Evolutionary conservation across 1,140 invertebrate species (phyloP), one percentile per base, ranked within the genome.

Genomic region (Ooceraea biroi): DNA sequence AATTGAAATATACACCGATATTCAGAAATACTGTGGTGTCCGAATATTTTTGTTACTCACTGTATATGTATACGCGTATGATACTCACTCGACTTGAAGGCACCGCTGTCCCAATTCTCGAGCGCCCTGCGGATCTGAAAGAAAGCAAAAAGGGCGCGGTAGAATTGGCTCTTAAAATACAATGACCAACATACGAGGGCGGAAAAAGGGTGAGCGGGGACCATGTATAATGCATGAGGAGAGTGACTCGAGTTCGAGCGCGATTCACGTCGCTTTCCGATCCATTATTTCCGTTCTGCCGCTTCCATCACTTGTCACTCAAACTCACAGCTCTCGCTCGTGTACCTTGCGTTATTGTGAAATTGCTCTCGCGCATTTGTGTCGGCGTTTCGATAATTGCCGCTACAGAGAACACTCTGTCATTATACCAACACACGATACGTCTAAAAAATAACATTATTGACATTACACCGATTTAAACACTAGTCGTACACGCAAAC

Each of bases 51-150:
- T n/a, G n/a, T n/a, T n/a, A n/a, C n/a, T n/a, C n/a, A n/a, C n/a
- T n/a, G n/a, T 55, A 25, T 71, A 63, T 41, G 12, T 19, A 50
- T 57, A 27, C 46, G 41, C 22, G 30, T 63, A 27, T 44, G 27
- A 66, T 88, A 92, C 93, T 94, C 78, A 94, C 93, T 88, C 27
- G 90, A 57, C 74, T 93, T 93, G 82, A 94, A 94, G 55, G 83
- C 90, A 82, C 87, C 88, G 69, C 83, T 84, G 77, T 93, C 89
- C 93, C 93, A 94, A 88, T 92, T 93, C 55, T 93, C 89, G 25
- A 94, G 86, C n/a, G 88, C 73, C 30, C 52, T 84, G 76, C 92
- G 90, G 83, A 94, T 93, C 93, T 94, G 92, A 89, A 89, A 91
- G 50, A 30, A 86, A 86, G 48, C 46, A 85, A 73, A 87, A 89